phyloP scores from a whole-genome alignment of 2,888 invertebrate species.

The Lissocephala sabroskyi region DNA sequence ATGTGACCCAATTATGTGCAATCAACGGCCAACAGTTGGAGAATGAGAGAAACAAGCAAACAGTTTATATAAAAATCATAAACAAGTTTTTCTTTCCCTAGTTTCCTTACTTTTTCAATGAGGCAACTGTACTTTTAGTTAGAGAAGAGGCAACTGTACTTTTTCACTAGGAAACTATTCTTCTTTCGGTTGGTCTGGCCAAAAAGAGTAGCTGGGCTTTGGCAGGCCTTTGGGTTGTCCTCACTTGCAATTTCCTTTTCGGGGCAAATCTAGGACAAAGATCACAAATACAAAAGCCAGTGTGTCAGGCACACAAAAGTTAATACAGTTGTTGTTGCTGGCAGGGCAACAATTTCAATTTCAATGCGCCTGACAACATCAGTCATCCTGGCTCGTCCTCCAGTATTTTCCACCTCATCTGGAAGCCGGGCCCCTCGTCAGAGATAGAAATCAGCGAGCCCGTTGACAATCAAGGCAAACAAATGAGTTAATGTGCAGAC shows the following conservation, averaged over 20 bases:
- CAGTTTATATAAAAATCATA: too few relatives aligned
- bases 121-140: too few relatives aligned
- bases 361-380: slow-evolving; percentile 60
- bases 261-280: slow-evolving; percentile 23
- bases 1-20: slow-evolving; percentile 62
- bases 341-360: slow-evolving; percentile 47
- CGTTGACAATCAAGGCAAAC: slow-evolving; percentile 55
- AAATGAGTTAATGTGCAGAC: slow-evolving; percentile 55
- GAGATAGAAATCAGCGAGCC: slow-evolving; percentile 48
- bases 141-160: too few relatives aligned
- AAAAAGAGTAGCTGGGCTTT: too few relatives aligned
- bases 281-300: slow-evolving; percentile 24
- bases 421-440: slow-evolving; percentile 17
- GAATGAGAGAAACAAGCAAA: slow-evolving; percentile 22
- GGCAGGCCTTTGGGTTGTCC: too few relatives aligned
- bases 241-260: too few relatives aligned
- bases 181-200: too few relatives aligned
- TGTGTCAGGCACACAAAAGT: slow-evolving; percentile 55
- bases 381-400: too few relatives aligned
- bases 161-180: too few relatives aligned
- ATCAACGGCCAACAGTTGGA: slow-evolving; percentile 37
- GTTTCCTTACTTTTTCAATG: too few relatives aligned
- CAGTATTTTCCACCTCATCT: too few relatives aligned
- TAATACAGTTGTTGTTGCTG: slow-evolving; percentile 4
- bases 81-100: too few relatives aligned